A percentile compares a stretch with the other conserved stretches of the same genome.
Conservation (phyloP, 1,140 invertebrate species). For the Agrypnia vestita region DNA sequence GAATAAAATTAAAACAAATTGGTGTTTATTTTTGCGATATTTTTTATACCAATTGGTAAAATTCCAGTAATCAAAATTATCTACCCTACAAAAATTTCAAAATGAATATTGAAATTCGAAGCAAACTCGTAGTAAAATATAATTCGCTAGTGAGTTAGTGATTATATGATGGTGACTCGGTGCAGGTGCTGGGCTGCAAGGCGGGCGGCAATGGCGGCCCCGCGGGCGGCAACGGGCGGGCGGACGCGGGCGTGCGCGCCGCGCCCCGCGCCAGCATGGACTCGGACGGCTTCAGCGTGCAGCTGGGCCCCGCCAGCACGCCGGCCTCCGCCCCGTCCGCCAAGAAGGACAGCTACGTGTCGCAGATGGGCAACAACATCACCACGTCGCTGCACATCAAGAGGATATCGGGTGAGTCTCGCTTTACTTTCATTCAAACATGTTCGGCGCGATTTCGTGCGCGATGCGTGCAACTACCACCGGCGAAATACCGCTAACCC, state of each 20-base stretch:
- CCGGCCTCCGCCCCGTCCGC: conserved; percentile 45
- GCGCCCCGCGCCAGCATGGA: conserved; percentile 59
- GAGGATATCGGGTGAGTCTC: conserved; percentile 69
- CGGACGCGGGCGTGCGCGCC: conserved; percentile 34
- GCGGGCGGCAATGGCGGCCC: conserved; percentile 41
- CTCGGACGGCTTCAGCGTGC: conserved; percentile 59
- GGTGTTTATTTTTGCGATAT: no score
- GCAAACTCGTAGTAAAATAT: no score
- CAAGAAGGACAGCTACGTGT: conserved; percentile 65
- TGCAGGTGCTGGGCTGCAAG: conserved; percentile 55
- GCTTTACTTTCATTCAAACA: no score
- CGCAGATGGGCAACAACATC: conserved; percentile 72
- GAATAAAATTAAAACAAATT: no score
- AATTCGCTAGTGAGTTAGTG: no score
- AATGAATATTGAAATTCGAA: no score
- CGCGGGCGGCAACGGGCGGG: conserved; percentile 14
- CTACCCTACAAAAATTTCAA: no score
- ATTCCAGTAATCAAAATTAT: no score
- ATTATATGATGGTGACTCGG: not conserved
- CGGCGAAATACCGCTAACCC: no score
- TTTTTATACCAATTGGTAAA: no score
- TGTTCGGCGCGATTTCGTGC: no score
- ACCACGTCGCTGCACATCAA: conserved; percentile 72
- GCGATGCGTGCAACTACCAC: no score
- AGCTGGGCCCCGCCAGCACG: conserved; percentile 52